Evolutionary conservation across 2,888 invertebrate genomes (phyloP), one percentile per base, ranked within the genome.

Genomic region (Nomada fabriciana): DNA sequence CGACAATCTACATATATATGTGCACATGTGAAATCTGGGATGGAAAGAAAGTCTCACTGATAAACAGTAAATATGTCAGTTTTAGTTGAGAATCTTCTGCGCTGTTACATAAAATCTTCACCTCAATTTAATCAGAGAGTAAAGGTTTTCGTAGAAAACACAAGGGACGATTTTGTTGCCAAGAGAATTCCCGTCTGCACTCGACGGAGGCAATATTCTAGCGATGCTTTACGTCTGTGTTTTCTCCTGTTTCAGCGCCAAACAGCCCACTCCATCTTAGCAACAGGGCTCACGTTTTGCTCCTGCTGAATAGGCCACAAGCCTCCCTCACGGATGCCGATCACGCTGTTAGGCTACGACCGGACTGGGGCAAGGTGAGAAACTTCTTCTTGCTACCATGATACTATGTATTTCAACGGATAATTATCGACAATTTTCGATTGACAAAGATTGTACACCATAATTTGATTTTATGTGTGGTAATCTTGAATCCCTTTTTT

Each of bases 281-380:
- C 88, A 95, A 96, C 92, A 94, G 96, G 81, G 96, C 96, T 25
- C 95, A 96, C 92, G 96, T 96, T 59, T 94, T 96, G 83, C 94
- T 95, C 79, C 94, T 95, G 83, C 93, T 96, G 86, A 95, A 95
- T 86, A 94, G 95, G 89, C 95, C 94, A 88, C 95, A 95, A 90
- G 96, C 96, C 87, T 96, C 97, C 36, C 93, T 97, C 80, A 94
- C 94, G 74, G 96, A 96, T 92, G 96, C 96, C 82, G 96, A 96
- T 89, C 94, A 94, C 85, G 96, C 96, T 42, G 94, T 96, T 69
- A 94, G 95, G 87, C 92, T 95, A 75, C 94, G 96, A 85, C 96
- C 96, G 65, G 95, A 95, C 86, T 97, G 97, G 95, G 95, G 96
- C 82, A 96, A 96, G 95, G 96, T 96, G 92, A 94, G 93, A 42